Evolutionary conservation across 2,113 vertebrate species (phyloP).

Genomic region (Ceyx margarethae): DNA sequence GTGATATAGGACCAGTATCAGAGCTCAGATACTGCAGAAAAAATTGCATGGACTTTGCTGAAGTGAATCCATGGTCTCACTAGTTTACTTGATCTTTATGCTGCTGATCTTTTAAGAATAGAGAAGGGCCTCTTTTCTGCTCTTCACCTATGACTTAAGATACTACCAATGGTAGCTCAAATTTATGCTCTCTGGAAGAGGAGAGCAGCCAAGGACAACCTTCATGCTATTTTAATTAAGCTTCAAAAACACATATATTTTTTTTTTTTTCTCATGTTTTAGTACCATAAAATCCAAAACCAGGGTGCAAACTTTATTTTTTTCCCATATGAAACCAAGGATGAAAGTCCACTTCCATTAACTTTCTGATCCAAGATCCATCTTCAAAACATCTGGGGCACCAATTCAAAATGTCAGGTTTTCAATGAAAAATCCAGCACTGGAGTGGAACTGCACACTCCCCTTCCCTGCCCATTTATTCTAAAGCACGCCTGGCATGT

Average conservation of each 20-base stretch:
- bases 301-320: not conserved
- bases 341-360: not conserved
- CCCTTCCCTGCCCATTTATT: conserved; percentile 25
- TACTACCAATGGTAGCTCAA: not conserved
- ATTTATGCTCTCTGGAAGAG: not conserved
- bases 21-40: not conserved
- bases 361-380: not conserved
- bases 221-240: not conserved
- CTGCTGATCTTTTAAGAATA: not conserved
- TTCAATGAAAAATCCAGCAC: not conserved
- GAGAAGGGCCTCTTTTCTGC: not conserved
- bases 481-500: not conserved
- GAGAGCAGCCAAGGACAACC: not conserved
- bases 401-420: not conserved
- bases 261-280: not conserved
- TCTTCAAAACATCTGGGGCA: not conserved
- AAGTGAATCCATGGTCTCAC: not conserved
- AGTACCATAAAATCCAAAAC: not conserved
- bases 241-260: not conserved
- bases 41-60: not conserved
- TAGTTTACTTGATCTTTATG: not conserved
- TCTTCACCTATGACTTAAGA: not conserved
- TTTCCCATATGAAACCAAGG: not conserved
- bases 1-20: not conserved
- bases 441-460: not conserved